A percentile compares a stretch with the other conserved stretches of the same genome.
phyloP scores from a whole-genome alignment of 2,888 invertebrate species.

The Drosophila mimica region DNA sequence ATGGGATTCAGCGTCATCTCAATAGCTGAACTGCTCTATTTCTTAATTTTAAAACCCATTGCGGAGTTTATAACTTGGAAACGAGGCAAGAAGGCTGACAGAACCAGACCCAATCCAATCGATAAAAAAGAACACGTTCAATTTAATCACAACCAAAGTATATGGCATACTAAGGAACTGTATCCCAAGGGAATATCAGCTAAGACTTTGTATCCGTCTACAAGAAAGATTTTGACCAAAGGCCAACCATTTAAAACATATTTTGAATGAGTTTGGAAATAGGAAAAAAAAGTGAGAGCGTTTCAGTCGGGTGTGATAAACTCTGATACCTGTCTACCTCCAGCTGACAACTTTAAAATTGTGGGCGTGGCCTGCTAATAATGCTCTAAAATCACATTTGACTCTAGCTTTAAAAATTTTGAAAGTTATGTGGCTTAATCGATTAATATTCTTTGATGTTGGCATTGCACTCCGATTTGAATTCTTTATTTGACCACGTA shows the following conservation, averaged over 20 bases:
- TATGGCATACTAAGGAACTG: conserved; percentile 59
- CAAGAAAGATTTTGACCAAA: conserved; percentile 2
- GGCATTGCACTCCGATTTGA: not conserved
- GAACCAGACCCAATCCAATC: not conserved
- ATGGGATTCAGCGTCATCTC: conserved; percentile 92
- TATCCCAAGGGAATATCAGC: conserved; percentile 58
- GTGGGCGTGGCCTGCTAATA: not conserved
- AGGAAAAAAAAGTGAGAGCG: not conserved
- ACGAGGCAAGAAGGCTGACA: not conserved
- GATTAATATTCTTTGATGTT: not conserved
- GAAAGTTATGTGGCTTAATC: not conserved
- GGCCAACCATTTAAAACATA: not conserved
- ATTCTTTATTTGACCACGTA: not conserved
- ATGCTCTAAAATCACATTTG: not conserved
- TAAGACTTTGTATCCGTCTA: not conserved
- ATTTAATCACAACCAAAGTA: conserved; percentile 1
- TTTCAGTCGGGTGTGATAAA: not conserved
- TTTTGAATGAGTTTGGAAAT: conserved; percentile 7
- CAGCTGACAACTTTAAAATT: not conserved
- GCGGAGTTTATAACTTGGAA: conserved; percentile 76
- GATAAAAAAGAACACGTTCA: not conserved
- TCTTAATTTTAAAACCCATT: conserved; percentile 87
- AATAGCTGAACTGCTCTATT: conserved; percentile 91
- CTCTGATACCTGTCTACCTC: not conserved
- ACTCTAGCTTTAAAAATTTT: not conserved